These are phyloP conservation scores for Eulemur rufifrons DNA, from an alignment of 2,113 vertebrate species.

Conservation along the genomic window DNA sequence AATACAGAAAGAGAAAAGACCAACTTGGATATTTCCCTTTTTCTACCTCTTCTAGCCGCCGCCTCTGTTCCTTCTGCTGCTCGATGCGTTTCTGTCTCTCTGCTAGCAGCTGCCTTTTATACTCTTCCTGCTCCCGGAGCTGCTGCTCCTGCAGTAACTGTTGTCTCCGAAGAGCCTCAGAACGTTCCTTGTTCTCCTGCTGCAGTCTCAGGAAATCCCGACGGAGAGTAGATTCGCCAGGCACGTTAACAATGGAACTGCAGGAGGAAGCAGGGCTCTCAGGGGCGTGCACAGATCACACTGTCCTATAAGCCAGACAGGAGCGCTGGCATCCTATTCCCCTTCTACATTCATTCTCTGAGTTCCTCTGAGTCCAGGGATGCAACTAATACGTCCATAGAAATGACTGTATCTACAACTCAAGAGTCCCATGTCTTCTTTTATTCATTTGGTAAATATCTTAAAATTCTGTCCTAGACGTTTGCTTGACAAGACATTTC, in stretches of 20 bases:
- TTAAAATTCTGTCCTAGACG: neutral
- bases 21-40: fast-evolving
- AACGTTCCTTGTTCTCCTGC: conserved; percentile 99
- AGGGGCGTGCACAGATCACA: fast-evolving
- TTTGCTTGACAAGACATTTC: neutral
- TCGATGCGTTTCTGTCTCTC: conserved; percentile 97
- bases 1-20: neutral
- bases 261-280: neutral
- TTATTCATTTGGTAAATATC: neutral
- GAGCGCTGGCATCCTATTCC: fast-evolving
- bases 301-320: neutral
- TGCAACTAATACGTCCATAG: neutral
- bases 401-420: fast-evolving
- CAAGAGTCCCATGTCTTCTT: neutral
- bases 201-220: conserved; percentile 98
- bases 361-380: neutral
- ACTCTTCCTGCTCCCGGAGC: conserved; percentile 97
- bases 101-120: conserved; percentile 96
- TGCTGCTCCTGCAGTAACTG: conserved; percentile 98
- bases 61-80: conserved; percentile 97
- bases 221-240: conserved; percentile 97
- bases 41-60: conserved; percentile 95
- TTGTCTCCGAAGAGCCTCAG: conserved; percentile 95
- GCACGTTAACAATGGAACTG: conserved; percentile 98
- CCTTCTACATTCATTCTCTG: fast-evolving